A percentile compares a stretch with the other conserved stretches of the same genome.
Evolutionary conservation across 2,797 vertebrate genomes (phyloP).

Genomic region (Urophycis tenuis): DNA sequence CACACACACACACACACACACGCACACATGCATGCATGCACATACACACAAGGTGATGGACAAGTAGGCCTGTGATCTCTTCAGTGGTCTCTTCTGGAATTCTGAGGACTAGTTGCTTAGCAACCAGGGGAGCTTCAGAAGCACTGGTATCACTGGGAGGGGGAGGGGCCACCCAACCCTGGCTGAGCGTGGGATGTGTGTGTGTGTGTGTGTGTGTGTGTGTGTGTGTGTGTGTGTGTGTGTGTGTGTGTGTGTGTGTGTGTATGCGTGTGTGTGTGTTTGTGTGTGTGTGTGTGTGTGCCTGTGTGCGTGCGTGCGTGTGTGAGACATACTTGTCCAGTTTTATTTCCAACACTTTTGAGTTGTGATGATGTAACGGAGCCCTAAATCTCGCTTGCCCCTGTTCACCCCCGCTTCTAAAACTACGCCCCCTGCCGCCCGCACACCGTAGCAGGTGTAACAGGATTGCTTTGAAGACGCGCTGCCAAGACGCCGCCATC

Average conservation of each 20-base stretch:
- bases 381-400: not conserved
- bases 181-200: conserved; percentile 9
- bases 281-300: too few relatives aligned
- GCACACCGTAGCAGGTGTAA: not conserved
- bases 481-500: not conserved
- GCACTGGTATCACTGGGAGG: conserved; percentile 48
- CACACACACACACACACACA: conserved; percentile 9
- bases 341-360: not conserved
- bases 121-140: conserved; percentile 65
- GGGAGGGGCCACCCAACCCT: not conserved
- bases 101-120: conserved; percentile 65
- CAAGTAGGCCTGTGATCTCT: conserved; percentile 33
- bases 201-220: conserved; percentile 14
- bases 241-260: not conserved
- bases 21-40: conserved; percentile 9
- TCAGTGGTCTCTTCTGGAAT: conserved; percentile 49
- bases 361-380: not conserved
- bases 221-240: conserved; percentile 12
- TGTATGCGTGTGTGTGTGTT: too few relatives aligned
- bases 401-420: not conserved
- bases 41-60: conserved; percentile 23
- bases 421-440: not conserved
- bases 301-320: too few relatives aligned
- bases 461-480: not conserved
- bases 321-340: not conserved